Percentiles rank a stretch among this genome's conserved stretches.
These are phyloP conservation scores for Rhinolophus ferrumequinum DNA, from an alignment of 2,113 vertebrate genomes.

Conservation along the genomic window DNA sequence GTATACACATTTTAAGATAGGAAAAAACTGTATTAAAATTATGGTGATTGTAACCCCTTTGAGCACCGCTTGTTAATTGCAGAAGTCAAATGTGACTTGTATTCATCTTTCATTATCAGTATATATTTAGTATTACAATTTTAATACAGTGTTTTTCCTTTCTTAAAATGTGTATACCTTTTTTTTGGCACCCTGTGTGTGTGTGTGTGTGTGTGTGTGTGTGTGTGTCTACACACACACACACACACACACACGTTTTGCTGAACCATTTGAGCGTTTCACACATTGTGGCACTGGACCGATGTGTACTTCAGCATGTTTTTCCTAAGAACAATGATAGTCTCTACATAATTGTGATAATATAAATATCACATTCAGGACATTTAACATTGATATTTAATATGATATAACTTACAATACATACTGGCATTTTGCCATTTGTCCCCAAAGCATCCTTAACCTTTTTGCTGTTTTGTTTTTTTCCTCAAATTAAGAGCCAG, in stretches of 20 bases:
- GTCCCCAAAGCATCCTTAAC: neutral
- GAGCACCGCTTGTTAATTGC: too few species aligned
- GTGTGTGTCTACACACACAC: too few species aligned
- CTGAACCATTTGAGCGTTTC: neutral
- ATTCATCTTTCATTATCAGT: too few species aligned
- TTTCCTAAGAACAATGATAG: neutral
- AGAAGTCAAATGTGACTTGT: too few species aligned
- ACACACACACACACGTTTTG: neutral
- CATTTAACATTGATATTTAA: neutral
- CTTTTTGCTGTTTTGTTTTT: neutral
- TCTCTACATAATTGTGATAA: neutral
- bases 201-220: neutral
- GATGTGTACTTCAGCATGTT: neutral
- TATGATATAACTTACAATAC: neutral
- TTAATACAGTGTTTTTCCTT: too few species aligned
- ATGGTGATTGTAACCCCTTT: too few species aligned
- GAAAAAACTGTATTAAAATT: too few species aligned
- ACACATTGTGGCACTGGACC: neutral
- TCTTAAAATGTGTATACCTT: too few species aligned
- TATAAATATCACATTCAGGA: neutral
- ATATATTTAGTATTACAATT: too few species aligned
- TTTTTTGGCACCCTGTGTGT: neutral
- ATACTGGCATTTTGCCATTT: constrained; percentile 26
- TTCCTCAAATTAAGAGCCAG: neutral
- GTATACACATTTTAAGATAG: too few species aligned